Percentiles rank a stretch among this genome's conserved stretches.
Conservation (phyloP, 2,888 invertebrate species). For the Uloborus plumipes region DNA sequence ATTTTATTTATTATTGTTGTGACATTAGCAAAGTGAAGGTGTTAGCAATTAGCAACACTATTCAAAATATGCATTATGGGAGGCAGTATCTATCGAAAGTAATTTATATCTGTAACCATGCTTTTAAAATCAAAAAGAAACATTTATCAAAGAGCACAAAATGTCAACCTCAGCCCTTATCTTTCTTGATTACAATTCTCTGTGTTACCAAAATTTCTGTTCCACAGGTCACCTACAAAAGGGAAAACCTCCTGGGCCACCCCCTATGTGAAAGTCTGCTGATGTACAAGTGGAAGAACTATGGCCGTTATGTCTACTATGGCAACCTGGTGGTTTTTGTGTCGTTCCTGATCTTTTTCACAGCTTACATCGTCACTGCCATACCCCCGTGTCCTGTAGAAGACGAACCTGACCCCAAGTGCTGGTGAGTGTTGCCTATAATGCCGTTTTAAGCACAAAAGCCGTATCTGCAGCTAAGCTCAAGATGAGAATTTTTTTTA, state of each 20-base stretch:
- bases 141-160: not conserved
- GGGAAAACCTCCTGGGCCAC: slow-evolving; percentile 73
- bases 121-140: not conserved
- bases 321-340: slow-evolving; percentile 72
- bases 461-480: too few species aligned
- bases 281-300: slow-evolving; percentile 73
- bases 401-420: slow-evolving; percentile 23
- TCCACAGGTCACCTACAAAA: slow-evolving; percentile 70
- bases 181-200: too few species aligned
- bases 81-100: too few species aligned
- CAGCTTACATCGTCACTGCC: slow-evolving; percentile 71
- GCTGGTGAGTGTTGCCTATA: slow-evolving; percentile 37
- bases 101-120: not conserved
- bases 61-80: too few species aligned
- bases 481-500: too few species aligned
- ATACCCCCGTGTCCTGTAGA: slow-evolving; percentile 67
- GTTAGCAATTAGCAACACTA: too few species aligned
- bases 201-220: too few species aligned
- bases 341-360: slow-evolving; percentile 72
- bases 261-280: slow-evolving; percentile 73
- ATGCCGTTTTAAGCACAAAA: too few species aligned
- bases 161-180: not conserved
- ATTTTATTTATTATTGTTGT: too few species aligned
- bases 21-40: too few species aligned
- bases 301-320: slow-evolving; percentile 74